These are phyloP conservation scores for Athetis lepigone DNA, from an alignment of 2,888 invertebrate species.

Conservation along the genomic window DNA sequence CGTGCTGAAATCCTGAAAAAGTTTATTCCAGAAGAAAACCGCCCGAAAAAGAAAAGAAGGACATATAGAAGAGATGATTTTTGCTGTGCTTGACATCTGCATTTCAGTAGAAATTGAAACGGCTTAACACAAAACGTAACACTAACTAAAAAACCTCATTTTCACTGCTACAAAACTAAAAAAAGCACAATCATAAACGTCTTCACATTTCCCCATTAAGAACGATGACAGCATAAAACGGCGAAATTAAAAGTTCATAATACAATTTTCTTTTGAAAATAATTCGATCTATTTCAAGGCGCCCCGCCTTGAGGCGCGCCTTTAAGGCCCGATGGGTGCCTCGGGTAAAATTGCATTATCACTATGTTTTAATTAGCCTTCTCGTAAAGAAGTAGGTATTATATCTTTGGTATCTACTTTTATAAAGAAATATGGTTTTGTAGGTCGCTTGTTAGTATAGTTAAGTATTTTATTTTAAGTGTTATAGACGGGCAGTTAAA, in stretches of 20 bases:
- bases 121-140: background rate
- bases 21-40: no score
- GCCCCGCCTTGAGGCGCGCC: slow-evolving; percentile 60
- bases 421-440: slow-evolving; percentile 12
- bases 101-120: no score
- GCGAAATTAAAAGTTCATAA: slow-evolving; percentile 63
- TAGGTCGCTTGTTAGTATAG: background rate
- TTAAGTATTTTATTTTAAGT: background rate
- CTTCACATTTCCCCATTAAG: slow-evolving; percentile 35
- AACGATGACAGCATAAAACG: slow-evolving; percentile 51
- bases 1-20: no score
- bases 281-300: slow-evolving; percentile 68
- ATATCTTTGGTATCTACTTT: slow-evolving; percentile 3
- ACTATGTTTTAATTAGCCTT: slow-evolving; percentile 67
- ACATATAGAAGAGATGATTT: no score
- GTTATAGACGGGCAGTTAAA: no score
- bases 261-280: slow-evolving; percentile 66
- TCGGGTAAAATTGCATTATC: slow-evolving; percentile 67
- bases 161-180: background rate
- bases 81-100: no score
- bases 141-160: background rate
- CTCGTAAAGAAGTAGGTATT: slow-evolving; percentile 28
- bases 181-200: slow-evolving; percentile 14
- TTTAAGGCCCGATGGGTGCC: slow-evolving; percentile 54
- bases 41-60: no score